phyloP scores from a whole-genome alignment of 2,113 vertebrate species.

The Pogona vitticeps region DNA sequence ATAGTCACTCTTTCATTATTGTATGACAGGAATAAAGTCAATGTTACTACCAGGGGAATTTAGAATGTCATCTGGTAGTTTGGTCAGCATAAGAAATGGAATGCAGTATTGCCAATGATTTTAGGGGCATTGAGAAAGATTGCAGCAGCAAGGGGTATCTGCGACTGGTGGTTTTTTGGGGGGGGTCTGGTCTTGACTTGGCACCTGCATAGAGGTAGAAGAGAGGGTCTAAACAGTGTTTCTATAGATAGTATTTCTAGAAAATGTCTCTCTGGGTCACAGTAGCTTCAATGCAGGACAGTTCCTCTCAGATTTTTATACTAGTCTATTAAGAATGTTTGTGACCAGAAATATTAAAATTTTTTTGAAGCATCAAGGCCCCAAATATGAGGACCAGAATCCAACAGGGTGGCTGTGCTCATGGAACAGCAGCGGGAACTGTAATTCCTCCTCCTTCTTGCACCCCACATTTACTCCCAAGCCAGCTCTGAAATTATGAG shows the following conservation, averaged over 20 bases:
- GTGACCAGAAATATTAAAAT: background rate
- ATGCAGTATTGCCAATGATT: background rate
- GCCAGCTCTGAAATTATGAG: no score
- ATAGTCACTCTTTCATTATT: background rate
- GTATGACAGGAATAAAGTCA: slow-evolving; percentile 9
- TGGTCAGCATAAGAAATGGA: background rate
- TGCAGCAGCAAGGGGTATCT: background rate
- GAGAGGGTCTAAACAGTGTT: background rate
- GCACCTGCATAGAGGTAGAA: no score
- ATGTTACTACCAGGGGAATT: background rate
- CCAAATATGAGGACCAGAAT: no score
- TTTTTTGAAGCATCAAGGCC: background rate
- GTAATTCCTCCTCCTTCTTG: no score
- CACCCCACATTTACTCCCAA: no score
- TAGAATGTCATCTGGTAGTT: background rate
- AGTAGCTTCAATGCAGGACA: background rate
- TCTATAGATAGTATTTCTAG: no score
- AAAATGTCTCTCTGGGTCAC: no score
- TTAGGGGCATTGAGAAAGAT: background rate
- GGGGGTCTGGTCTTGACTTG: no score
- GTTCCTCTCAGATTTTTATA: background rate
- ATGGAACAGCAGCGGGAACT: no score
- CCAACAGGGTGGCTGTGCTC: no score
- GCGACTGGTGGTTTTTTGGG: no score
- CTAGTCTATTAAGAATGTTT: background rate